Base-by-base conservation (phyloP, 2,797 vertebrate genomes). In the Eulemur rubriventer region DNA sequence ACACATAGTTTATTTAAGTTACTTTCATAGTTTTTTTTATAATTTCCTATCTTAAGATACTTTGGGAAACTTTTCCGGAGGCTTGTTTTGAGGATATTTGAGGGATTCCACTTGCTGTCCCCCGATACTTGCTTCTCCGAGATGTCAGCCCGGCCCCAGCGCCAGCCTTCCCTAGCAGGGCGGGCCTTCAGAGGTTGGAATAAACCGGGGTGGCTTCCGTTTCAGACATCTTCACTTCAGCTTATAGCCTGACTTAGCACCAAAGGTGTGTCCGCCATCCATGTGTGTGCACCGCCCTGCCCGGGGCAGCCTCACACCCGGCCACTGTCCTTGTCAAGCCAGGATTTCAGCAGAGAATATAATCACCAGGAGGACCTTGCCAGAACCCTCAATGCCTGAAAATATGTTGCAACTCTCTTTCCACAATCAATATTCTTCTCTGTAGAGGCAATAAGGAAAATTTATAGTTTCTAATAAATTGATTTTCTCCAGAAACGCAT, bases 401-500 rank as follows among this genome's bases (percentile, higher is more conserved):
- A 48, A 48, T 41, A 9, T 2, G 1, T 61, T 57, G 28, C 57
- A 30, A 26, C 24, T 57, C 17, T 67, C 20, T 59, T 22, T 13
- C 55, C 41, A 46, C 7, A 17, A 24, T 63, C 20, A 41, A 28
- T 43, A 30, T 61, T 50, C 38, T n/a, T 69, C 69, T 38, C 1
- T 43, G 73, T 33, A 24, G 30, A 52, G 28, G 18, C 35, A 63
- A 57, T 35, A 84, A 84, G 41, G 26, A 22, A 48, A 43, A 59
- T 65, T 12, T 48, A 50, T 2, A 52, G 8, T 48, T 78, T 9
- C 10, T 82, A 38, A 63, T 63, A 11, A 33, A 75, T 5, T 24
- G 57, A 70, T 82, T 95, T 41, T 69, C 22, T 84, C 61, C 6
- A 73, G 48, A 78, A 78, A 43, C 48, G 9, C 59, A 88, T 43